These are phyloP conservation scores for Rhodophaea formosa DNA, from an alignment of 2,888 invertebrate species.

Conservation along the genomic window DNA sequence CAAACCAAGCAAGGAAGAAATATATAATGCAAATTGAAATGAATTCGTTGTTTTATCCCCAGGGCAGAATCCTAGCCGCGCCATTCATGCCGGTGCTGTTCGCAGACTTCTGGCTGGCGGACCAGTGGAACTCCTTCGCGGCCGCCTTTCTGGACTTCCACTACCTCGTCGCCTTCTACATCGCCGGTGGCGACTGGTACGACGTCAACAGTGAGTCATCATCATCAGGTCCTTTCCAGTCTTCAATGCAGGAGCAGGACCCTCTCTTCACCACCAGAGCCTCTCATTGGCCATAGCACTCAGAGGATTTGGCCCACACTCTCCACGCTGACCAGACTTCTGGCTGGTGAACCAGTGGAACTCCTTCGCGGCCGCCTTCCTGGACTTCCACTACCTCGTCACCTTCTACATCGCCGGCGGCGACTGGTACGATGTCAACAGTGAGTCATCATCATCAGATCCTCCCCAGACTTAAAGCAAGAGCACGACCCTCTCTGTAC, in stretches of 20 bases:
- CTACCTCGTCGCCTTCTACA: constrained; percentile 95
- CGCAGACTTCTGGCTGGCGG: constrained; percentile 99
- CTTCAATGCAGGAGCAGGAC: no score
- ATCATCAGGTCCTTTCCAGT: no score
- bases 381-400: constrained; percentile 96
- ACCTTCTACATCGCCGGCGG: constrained; percentile 94
- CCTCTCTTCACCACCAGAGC: no score
- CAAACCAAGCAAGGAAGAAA: no score
- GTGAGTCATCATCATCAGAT: no score
- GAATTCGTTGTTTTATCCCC: constrained; percentile 33
- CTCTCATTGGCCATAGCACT: no score
- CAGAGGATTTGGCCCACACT: no score
- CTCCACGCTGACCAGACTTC: no score
- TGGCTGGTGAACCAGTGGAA: constrained; percentile 99
- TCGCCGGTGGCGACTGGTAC: constrained; percentile 88
- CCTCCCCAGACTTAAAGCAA: no score
- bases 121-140: constrained; percentile 96
- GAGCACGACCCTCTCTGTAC: no score
- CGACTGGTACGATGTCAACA: constrained; percentile 84
- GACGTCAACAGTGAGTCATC: constrained; percentile 76
- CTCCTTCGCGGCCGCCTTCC: constrained; percentile 92
- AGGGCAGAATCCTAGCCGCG: constrained; percentile 92
- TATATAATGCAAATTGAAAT: no score
- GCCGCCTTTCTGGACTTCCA: constrained; percentile 96
- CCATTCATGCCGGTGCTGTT: constrained; percentile 97